Conservation (phyloP, 2,113 vertebrate species). For the Nerophis lumbriciformis region DNA sequence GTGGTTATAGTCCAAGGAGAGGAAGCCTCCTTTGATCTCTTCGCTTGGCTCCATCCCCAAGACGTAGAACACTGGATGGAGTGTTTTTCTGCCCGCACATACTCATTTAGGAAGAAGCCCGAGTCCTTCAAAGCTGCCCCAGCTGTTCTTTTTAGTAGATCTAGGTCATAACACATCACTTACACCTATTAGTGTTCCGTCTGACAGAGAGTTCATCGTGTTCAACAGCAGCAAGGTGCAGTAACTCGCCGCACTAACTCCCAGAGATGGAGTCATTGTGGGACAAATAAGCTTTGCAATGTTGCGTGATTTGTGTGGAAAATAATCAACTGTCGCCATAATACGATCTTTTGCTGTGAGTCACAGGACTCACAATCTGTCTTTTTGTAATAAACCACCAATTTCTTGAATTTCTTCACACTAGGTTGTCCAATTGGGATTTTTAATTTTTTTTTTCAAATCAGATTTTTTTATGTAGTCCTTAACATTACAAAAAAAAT, state of each 20-base stretch:
- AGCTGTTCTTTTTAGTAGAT: constrained; percentile 16
- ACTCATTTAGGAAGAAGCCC: constrained; percentile 1
- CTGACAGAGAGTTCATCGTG: constrained; percentile 35
- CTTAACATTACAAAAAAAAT: too few relatives aligned
- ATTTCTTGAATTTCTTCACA: too few relatives aligned
- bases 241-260: constrained; percentile 23
- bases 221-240: constrained; percentile 14
- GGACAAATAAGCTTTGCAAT: constrained; percentile 3
- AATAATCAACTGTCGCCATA: neutral
- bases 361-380: too few relatives aligned
- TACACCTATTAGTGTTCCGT: constrained; percentile 12
- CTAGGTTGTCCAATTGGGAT: too few relatives aligned
- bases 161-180: constrained; percentile 38
- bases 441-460: too few relatives aligned
- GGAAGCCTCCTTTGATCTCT: too few relatives aligned
- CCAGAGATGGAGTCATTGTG: constrained; percentile 10
- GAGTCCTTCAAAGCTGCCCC: constrained; percentile 13
- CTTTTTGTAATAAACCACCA: too few relatives aligned
- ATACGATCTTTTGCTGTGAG: neutral
- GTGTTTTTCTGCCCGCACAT: too few relatives aligned
- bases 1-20: too few relatives aligned
- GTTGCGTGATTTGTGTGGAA: neutral
- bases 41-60: too few relatives aligned
- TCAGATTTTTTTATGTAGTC: too few relatives aligned
- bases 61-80: too few relatives aligned